phyloP scores from a whole-genome alignment of 1,140 invertebrate species.

The Chlorops oryzae region DNA sequence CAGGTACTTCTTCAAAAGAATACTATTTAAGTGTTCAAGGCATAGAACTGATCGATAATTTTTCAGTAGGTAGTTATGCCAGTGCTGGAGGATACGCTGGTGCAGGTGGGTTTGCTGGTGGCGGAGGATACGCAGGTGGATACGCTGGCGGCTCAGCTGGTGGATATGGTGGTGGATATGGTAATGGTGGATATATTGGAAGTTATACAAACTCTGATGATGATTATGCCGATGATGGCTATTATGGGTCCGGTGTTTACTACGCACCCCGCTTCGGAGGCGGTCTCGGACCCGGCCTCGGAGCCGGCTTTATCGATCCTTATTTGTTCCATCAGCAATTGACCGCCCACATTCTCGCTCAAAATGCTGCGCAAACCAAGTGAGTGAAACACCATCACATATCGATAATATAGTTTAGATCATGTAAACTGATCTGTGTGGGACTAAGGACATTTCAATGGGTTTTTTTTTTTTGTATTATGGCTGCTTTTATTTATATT shows the following conservation, averaged over 20 bases:
- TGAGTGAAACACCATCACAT: too few species aligned
- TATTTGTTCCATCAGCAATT: slow-evolving; percentile 42
- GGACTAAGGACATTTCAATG: too few species aligned
- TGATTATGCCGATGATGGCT: slow-evolving; percentile 4
- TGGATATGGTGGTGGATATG: neutral
- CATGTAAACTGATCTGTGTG: too few species aligned
- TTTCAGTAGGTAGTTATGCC: slow-evolving; percentile 22
- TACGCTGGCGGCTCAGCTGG: slow-evolving; percentile 21
- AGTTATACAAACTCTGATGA: too few species aligned
- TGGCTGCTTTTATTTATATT: too few species aligned
- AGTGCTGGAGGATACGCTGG: slow-evolving; percentile 22
- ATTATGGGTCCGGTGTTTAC: slow-evolving; percentile 17
- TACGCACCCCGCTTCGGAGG: slow-evolving; percentile 28
- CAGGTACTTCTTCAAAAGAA: too few species aligned
- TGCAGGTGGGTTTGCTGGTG: neutral
- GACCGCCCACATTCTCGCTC: slow-evolving; percentile 41
- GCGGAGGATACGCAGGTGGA: slow-evolving; percentile 26
- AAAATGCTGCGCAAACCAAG: slow-evolving; percentile 39
- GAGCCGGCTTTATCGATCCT: slow-evolving; percentile 33
- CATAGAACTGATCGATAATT: too few species aligned
- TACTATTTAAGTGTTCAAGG: too few species aligned
- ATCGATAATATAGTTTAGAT: too few species aligned
- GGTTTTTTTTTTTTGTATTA: too few species aligned
- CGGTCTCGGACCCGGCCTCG: slow-evolving; percentile 26
- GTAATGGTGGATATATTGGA: neutral